These are phyloP conservation scores for Erethizon dorsatum DNA, from an alignment of 2,797 vertebrate species.

Conservation along the genomic window DNA sequence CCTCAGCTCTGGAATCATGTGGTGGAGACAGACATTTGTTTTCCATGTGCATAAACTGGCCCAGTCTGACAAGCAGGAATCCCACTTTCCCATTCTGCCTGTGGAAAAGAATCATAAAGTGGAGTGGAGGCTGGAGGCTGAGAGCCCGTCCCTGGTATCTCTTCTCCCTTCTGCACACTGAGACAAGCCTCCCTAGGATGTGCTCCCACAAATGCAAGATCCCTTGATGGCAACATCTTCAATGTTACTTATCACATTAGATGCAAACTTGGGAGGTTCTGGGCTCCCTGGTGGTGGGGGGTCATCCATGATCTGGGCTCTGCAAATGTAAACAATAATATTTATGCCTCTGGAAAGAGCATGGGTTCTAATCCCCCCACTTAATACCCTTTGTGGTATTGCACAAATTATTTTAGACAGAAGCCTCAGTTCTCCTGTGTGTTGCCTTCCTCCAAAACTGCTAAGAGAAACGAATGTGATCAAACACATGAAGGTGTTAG, in stretches of 20 bases:
- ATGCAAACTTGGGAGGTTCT: slow-evolving; percentile 1
- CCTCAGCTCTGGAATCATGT: not conserved
- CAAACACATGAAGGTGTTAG: not conserved
- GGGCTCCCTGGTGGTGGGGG: not conserved
- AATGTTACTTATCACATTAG: not conserved
- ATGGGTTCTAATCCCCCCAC: not conserved
- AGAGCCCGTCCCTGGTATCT: slow-evolving; percentile 23
- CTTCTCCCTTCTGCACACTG: slow-evolving; percentile 12
- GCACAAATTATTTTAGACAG: not conserved
- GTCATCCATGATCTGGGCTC: not conserved
- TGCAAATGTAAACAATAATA: slow-evolving; percentile 2
- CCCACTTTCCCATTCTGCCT: not conserved
- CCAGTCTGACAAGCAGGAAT: not conserved
- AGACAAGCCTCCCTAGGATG: slow-evolving; percentile 24
- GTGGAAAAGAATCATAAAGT: not conserved
- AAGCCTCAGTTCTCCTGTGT: not conserved
- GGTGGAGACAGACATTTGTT: not conserved
- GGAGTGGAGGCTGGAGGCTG: not conserved
- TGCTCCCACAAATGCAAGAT: not conserved
- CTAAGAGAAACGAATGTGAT: not conserved
- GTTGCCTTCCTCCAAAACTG: not conserved
- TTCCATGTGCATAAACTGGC: not conserved
- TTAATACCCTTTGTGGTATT: not conserved
- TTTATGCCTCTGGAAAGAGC: not conserved
- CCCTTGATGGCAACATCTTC: not conserved